Base-by-base conservation (phyloP, 1,140 invertebrate genomes). In the Halyomorpha halys region DNA sequence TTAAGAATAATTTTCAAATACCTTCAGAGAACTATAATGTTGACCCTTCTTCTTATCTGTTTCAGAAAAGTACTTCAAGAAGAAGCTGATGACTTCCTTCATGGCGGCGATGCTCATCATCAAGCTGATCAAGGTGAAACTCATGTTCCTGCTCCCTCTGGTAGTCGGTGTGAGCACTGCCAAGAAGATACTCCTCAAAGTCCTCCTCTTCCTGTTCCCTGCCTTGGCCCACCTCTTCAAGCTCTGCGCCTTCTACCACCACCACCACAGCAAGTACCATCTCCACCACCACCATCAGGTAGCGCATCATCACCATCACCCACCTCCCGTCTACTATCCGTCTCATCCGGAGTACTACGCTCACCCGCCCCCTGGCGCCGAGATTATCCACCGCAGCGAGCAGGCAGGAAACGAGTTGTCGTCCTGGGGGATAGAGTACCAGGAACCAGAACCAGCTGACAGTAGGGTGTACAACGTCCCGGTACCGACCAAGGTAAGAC, bases 211-310 rank as follows among this genome's bases (percentile, higher is more conserved):
- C 78, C 71, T 91, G 8, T 87, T 90, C 71, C 89, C 89, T 0
- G 86, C 86, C 0, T 75, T 91, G 47, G 82, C 86, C 59, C 86
- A 90, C 71, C 80, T 91, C 66, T 91, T 90, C 76, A 90, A 90
- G 72, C 77, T 90, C 1, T 91, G 89, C 73, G 86, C 86, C 14
- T 87, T 85, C 74, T 90, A 90, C 69, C 86, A 89, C 64, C 81
- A 80, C 64, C 79, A 79, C 68, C 83, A 87, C 65, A 76, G 77
- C 2, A 87, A 87, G 69, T 85, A 81, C 68, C 86, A 90, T 70
- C 87, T 89, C 68, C 87, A 90, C 71, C 87, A 90, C 73, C 87
- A 90, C 74, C 70, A 79, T 15, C 69, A 80, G 79, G 71, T 80
- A 30, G 76, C 77, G 0, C 79, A 80, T 69, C 79, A 80, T 61